These are phyloP conservation scores for Mellivora capensis DNA, from an alignment of 2,113 vertebrate genomes.

Conservation along the genomic window DNA sequence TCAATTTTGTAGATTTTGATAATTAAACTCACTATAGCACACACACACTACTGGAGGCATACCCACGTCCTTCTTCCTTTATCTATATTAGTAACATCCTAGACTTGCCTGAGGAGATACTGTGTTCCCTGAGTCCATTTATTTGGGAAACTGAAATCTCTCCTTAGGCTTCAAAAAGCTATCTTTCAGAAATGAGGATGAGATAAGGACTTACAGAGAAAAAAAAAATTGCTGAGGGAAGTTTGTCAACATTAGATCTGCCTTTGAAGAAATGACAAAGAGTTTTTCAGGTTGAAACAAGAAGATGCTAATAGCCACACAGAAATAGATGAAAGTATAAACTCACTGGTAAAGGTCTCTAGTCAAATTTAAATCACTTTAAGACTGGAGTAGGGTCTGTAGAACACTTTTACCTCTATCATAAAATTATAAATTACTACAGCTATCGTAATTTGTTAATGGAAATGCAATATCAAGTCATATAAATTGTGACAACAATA, in stretches of 20 bases:
- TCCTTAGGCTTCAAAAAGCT: background rate
- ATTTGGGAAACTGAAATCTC: background rate
- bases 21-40: background rate
- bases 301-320: background rate
- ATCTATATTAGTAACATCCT: background rate
- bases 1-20: background rate
- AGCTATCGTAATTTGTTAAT: background rate
- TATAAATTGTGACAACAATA: background rate
- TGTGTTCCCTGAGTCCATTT: background rate
- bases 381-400: background rate
- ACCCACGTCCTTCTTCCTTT: background rate
- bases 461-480: background rate
- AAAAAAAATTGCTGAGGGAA: background rate
- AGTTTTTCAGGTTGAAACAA: background rate
- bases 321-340: background rate
- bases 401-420: background rate
- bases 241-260: background rate
- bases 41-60: background rate
- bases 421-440: background rate
- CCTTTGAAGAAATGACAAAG: background rate
- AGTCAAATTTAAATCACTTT: background rate
- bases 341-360: background rate
- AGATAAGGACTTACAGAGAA: background rate
- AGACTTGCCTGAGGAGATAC: background rate
- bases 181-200: background rate